A percentile compares a stretch with the other conserved stretches of the same genome.
Conservation (phyloP, 2,113 vertebrate genomes). For the Balaeniceps rex region DNA sequence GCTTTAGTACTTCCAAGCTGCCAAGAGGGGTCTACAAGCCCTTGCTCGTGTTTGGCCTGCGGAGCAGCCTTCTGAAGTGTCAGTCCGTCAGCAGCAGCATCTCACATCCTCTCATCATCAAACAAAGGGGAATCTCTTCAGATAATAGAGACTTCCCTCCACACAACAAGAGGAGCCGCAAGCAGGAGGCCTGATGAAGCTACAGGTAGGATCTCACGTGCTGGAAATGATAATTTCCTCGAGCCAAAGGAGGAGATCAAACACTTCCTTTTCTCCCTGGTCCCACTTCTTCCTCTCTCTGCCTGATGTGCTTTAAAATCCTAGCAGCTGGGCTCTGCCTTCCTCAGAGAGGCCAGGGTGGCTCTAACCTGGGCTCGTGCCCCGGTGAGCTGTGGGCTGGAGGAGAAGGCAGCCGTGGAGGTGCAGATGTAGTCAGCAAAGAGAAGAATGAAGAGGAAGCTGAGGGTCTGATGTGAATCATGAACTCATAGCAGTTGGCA, state of each 20-base stretch:
- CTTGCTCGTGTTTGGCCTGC: background rate
- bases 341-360: background rate
- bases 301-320: background rate
- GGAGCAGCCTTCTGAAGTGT: background rate
- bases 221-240: background rate
- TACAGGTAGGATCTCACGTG: background rate
- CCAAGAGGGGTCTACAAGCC: background rate
- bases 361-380: background rate
- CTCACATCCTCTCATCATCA: background rate
- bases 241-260: background rate
- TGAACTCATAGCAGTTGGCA: background rate
- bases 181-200: background rate
- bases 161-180: background rate
- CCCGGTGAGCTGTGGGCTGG: background rate
- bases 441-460: background rate
- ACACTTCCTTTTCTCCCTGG: background rate
- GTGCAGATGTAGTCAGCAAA: background rate
- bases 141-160: background rate
- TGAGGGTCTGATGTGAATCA: background rate
- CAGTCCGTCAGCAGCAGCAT: background rate
- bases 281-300: background rate
- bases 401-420: background rate
- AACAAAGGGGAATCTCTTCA: constrained; percentile 15
- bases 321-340: background rate
- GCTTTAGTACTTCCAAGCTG: background rate